A percentile compares a stretch with the other conserved stretches of the same genome.
Conservation (phyloP, 2,888 invertebrate genomes). For the Litoditis marina region DNA sequence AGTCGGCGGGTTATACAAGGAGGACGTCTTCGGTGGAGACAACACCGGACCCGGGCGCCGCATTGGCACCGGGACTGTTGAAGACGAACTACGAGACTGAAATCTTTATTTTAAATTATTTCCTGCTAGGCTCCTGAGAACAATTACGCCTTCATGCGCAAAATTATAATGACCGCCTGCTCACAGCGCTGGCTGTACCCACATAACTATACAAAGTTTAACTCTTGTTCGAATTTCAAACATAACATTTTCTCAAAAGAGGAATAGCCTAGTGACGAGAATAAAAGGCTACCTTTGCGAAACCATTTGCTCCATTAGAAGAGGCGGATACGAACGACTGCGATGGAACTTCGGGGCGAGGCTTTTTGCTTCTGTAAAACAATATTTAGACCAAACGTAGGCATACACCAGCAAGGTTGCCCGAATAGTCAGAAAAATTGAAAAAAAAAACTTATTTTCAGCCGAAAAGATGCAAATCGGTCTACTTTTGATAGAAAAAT, state of each 20-base stretch:
- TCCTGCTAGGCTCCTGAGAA: no score
- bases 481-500: no score
- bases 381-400: not conserved
- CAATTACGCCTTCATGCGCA: no score
- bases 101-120: no score
- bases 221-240: conserved; percentile 4
- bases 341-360: conserved; percentile 1
- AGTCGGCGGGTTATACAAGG: not conserved
- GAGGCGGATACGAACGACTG: conserved; percentile 12
- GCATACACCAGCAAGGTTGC: not conserved
- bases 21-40: not conserved
- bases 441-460: not conserved
- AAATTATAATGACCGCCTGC: no score
- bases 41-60: not conserved
- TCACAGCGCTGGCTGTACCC: not conserved
- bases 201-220: not conserved
- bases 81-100: no score
- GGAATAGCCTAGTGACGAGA: not conserved
- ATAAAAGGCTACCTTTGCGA: conserved; percentile 1
- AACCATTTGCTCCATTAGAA: conserved; percentile 8
- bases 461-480: no score
- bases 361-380: conserved; percentile 11
- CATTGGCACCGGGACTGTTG: not conserved
- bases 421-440: not conserved
- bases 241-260: not conserved